phyloP scores from a whole-genome alignment of 92 coral and sea anemone species.

The Porites cylindrica region DNA sequence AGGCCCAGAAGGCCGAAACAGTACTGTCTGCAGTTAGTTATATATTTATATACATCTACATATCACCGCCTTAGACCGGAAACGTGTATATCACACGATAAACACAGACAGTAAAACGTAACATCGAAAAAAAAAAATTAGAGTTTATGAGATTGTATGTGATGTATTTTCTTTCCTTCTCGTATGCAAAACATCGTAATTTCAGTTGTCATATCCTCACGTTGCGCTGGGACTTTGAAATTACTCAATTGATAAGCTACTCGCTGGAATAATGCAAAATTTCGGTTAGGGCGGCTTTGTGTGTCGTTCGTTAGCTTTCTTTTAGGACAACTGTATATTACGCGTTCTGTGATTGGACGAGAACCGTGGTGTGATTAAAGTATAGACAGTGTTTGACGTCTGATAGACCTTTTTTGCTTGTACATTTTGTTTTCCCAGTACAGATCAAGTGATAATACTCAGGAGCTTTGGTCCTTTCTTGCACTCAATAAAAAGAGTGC shows the following conservation, averaged over 20 bases:
- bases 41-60: too few species aligned
- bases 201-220: constrained; percentile 1
- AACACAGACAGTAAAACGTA: too few species aligned
- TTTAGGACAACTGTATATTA: neutral
- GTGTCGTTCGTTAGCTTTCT: constrained; percentile 10
- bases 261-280: neutral
- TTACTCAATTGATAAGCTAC: constrained; percentile 6
- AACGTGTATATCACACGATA: too few species aligned
- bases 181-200: neutral
- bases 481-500: neutral
- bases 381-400: neutral
- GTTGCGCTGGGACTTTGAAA: constrained; percentile 5
- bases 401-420: too few species aligned
- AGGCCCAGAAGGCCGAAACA: too few species aligned
- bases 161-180: too few species aligned
- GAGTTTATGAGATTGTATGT: too few species aligned
- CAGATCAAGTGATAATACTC: neutral
- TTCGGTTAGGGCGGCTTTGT: constrained; percentile 14
- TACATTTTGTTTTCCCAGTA: neutral
- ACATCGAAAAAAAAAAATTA: too few species aligned
- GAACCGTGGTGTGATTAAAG: constrained; percentile 14
- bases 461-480: neutral
- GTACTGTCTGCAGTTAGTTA: too few species aligned
- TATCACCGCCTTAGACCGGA: too few species aligned
- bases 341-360: constrained; percentile 1